Base-by-base conservation (phyloP, 53 echinoderm and acorn worm species). In the Paelopatides confundens region DNA sequence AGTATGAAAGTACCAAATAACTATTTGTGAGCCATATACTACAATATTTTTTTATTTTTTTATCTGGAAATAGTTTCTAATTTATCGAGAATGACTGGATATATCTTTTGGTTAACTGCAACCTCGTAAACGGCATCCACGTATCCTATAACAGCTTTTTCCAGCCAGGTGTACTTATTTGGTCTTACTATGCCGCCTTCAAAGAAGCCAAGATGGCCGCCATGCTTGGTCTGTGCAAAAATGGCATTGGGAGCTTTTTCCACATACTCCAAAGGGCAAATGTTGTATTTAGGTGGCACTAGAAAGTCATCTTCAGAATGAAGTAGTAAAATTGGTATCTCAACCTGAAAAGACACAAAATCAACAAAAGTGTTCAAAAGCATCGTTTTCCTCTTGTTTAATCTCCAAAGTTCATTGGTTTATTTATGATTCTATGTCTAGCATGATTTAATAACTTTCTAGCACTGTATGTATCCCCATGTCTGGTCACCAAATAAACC, bases 141-240 rank as follows among this genome's bases (percentile, higher is more conserved):
- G 43, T 99, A 99, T 46, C 79, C 71, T 2, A 93, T 74, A 8
- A 93, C 69, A 12, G 81, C 86, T 35, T 87, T 90, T 31, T 99
- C 99, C 94, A 99, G 69, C 99, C 99, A 99, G 0, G 95, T 86
- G 23, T 96, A 91, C 0, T 89, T 87, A 83, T 96, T 99, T 15
- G 99, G 89, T 39, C 65, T 58, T 48, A 99, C 33, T 47, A 96
- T 29, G 21, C 99, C 99, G 26, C 99, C 99, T 52, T 99, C 99
- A 54, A 96, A 99, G 91, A 94, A 99, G 30, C 99, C 99, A 68
- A 99, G 94, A 85, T 99, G 99, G 90, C 99, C 99, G 48, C 99
- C 99, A 67, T 99, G 99, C 74, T 94, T 99, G 91, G 99, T 96
- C 85, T 92, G 90, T 0, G 90, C 95, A 50, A 93, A 94, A 65